phyloP scores from a whole-genome alignment of 1,140 invertebrate species.

The Atta cephalotes region DNA sequence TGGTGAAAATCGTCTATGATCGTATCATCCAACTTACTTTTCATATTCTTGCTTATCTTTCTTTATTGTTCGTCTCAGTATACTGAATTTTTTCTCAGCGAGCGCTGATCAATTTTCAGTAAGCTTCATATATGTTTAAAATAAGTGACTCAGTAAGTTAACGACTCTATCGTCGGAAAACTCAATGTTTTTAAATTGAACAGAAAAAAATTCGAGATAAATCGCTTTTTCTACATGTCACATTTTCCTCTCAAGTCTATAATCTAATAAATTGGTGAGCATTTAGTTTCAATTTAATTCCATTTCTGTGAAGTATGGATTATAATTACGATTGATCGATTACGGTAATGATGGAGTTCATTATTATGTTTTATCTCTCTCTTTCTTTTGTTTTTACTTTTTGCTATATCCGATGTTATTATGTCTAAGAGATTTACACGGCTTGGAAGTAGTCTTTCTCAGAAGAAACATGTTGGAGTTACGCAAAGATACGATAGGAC shows the following conservation, averaged over 20 bases:
- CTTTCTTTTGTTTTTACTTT: background rate
- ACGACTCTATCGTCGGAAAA: background rate
- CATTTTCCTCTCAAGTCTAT: slow-evolving; percentile 22
- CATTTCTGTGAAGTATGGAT: background rate
- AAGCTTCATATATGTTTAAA: slow-evolving; percentile 49
- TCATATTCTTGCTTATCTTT: slow-evolving; percentile 8
- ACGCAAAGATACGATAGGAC: background rate
- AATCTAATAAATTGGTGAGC: slow-evolving; percentile 35
- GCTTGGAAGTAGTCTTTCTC: background rate
- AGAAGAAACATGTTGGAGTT: background rate
- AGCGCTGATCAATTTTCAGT: slow-evolving; percentile 3
- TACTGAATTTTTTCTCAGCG: slow-evolving; percentile 8
- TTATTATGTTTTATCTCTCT: background rate
- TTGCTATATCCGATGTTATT: slow-evolving; percentile 18
- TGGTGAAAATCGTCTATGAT: background rate
- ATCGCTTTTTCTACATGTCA: background rate
- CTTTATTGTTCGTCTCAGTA: background rate
- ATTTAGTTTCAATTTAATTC: slow-evolving; percentile 7
- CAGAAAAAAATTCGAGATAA: background rate
- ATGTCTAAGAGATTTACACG: slow-evolving; percentile 3
- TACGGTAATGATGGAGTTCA: background rate
- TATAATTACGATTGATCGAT: slow-evolving; percentile 52
- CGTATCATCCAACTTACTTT: background rate
- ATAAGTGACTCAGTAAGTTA: slow-evolving; percentile 15
- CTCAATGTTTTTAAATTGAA: background rate